phyloP scores from a whole-genome alignment of 2,888 invertebrate genomes.

The Nemotelus nigrinus region DNA sequence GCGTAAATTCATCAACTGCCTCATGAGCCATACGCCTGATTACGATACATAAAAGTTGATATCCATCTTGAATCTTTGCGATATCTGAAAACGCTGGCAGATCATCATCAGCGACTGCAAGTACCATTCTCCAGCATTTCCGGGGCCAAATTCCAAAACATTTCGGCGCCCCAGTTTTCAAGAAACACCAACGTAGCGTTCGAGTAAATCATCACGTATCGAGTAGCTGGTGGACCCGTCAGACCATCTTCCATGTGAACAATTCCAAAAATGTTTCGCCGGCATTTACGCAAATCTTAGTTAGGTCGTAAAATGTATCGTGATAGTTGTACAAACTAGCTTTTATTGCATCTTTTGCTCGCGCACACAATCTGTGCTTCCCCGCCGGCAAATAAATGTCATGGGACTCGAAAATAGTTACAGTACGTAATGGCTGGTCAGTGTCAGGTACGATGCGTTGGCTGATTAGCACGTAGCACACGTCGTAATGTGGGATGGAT shows the following conservation, averaged over 20 bases:
- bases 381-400: conserved; percentile 32
- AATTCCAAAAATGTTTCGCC: neutral
- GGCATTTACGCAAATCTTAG: conserved; percentile 17
- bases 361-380: conserved; percentile 11
- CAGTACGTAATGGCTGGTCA: conserved; percentile 36
- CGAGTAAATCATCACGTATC: too few species aligned
- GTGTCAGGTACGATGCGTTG: neutral
- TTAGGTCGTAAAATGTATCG: conserved; percentile 15
- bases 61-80: too few species aligned
- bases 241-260: neutral
- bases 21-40: too few species aligned
- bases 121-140: conserved; percentile 1
- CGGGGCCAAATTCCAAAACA: neutral
- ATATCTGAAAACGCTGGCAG: too few species aligned
- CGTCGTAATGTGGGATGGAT: neutral
- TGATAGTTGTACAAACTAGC: conserved; percentile 31
- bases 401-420: conserved; percentile 41
- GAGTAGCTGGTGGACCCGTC: too few species aligned
- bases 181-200: neutral
- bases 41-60: too few species aligned
- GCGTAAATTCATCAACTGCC: too few species aligned
- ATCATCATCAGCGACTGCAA: neutral
- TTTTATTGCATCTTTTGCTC: neutral
- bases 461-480: neutral
- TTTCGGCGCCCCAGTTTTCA: conserved; percentile 1